A percentile compares a stretch with the other conserved stretches of the same genome.
Conservation (phyloP, 2,797 vertebrate species). For the Hybognathus amarus region DNA sequence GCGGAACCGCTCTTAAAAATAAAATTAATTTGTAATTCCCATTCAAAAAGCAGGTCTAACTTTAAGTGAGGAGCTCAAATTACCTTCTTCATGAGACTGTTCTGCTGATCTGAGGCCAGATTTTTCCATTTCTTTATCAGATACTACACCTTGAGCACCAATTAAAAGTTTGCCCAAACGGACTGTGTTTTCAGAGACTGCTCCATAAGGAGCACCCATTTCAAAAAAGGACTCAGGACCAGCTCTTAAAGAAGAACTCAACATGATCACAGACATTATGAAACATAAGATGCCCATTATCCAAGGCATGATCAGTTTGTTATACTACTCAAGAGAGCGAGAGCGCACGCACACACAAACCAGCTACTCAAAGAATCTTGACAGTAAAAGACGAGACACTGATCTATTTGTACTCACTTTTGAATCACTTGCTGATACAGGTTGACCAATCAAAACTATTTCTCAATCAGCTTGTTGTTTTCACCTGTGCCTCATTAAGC, state of each 20-base stretch:
- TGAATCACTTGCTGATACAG: neutral
- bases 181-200: neutral
- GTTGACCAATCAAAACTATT: neutral
- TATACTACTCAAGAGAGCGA: neutral
- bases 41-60: neutral
- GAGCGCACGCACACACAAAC: accelerated
- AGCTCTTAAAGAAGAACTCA: neutral
- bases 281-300: neutral
- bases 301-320: slow-evolving; percentile 29
- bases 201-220: neutral
- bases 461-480: slow-evolving; percentile 4
- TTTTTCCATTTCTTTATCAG: neutral
- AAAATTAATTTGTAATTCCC: neutral
- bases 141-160: neutral
- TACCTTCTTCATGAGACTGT: neutral
- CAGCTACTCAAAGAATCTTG: accelerated
- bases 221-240: neutral
- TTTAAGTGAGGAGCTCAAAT: neutral
- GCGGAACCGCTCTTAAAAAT: neutral
- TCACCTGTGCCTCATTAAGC: slow-evolving; percentile 35
- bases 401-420: neutral
- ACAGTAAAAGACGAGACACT: neutral
- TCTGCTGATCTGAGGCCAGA: neutral
- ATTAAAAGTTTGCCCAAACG: slow-evolving; percentile 1
- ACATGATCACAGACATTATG: neutral